Evolutionary conservation across 2,888 invertebrate genomes (phyloP).

Genomic region (Stenchaetothrips biformis): DNA sequence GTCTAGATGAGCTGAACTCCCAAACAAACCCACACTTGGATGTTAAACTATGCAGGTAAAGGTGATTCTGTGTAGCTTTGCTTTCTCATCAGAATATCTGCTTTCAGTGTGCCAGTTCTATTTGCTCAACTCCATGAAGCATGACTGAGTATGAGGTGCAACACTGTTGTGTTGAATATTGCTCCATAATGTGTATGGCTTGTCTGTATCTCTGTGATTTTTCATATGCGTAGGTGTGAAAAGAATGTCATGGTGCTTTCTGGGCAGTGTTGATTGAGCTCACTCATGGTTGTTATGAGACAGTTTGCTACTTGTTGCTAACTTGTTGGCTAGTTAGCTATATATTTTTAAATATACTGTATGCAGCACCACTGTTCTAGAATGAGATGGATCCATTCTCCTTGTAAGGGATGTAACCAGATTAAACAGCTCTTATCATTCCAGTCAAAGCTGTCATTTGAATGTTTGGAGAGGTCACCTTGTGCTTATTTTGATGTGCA

Average conservation of each 20-base stretch:
- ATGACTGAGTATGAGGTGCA: slow-evolving; percentile 23
- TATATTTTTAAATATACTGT: no score
- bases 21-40: neutral
- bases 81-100: neutral
- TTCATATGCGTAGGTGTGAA: neutral
- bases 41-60: neutral
- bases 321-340: no score
- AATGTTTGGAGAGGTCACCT: neutral
- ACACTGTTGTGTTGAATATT: neutral
- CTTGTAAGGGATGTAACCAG: no score
- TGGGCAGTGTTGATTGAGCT: no score
- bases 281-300: no score
- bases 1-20: neutral
- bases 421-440: neutral
- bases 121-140: slow-evolving; percentile 13
- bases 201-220: slow-evolving; percentile 5
- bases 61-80: neutral
- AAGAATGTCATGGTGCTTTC: neutral
- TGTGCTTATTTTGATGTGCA: neutral
- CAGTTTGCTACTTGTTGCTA: no score
- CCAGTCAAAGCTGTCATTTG: neutral
- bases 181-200: neutral
- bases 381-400: no score
- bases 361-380: no score
- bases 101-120: neutral